Evolutionary conservation across 2,797 vertebrate species (phyloP), one percentile per base, ranked within the genome.

Genomic region (Paratrypauchen microcephalus): DNA sequence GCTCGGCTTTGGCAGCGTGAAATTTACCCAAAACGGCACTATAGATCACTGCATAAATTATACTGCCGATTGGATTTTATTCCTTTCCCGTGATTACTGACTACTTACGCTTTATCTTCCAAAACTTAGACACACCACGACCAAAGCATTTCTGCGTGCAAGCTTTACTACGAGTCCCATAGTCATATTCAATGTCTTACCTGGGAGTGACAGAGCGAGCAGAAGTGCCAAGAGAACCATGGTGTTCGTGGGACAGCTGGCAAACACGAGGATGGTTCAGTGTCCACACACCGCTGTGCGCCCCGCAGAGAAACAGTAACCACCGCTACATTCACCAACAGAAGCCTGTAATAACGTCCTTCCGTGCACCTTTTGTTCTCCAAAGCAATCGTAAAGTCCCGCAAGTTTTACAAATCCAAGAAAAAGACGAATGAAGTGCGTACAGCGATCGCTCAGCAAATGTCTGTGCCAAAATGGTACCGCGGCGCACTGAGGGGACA

Each of bases 191-290:
- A 19, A 28, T 56, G 11, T 84, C 30, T 63, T 90, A 94, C 93
- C 93, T 89, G 85, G 78, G 63, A 89, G 50, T 79, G 86, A 78
- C 21, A 93, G 78, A 55, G 73, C 77, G 0, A 93, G 73, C 59
- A 86, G 78, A 59, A 83, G 73, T 69, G 91, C 85, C 69, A 82
- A 63, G 57, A 91, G 73, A 67, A 90, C 73, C 93, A 93, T 94
- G 57, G 58, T 86, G 32, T 60, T 63, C 5, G 72, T 24, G 72
- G 80, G 75, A 70, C 76, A 56, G 67, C 70, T 11, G 70, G 32
- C 71, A 61, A 73, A 79, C 67, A 54, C 41, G 73, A 71, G 81
- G 72, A 63, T 41, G 75, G 82, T 78, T 83, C 79, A 74, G 77
- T 23, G 67, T 64, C 71, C 64, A 74, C 50, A 60, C 77, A 54